Evolutionary conservation across 2,113 vertebrate genomes (phyloP).

Genomic region (Origma solitaria): DNA sequence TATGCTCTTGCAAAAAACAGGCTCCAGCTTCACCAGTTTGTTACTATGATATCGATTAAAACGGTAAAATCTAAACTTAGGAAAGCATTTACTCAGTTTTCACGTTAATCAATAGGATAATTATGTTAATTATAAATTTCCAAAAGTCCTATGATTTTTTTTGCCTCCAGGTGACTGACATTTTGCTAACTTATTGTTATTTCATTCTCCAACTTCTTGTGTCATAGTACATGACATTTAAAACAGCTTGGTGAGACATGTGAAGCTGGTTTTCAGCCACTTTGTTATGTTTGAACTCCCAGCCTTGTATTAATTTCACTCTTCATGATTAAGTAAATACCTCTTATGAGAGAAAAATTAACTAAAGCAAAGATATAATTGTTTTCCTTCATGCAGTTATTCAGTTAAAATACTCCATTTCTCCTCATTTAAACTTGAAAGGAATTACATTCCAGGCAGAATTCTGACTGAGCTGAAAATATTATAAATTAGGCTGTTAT

Average conservation of each 20-base stretch:
- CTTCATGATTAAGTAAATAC: slow-evolving; percentile 30
- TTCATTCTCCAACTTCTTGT: neutral
- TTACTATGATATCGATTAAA: neutral
- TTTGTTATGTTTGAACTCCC: neutral
- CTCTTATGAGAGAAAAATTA: slow-evolving; percentile 43
- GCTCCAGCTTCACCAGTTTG: neutral
- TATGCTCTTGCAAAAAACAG: neutral
- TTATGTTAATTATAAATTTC: neutral
- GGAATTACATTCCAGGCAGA: slow-evolving; percentile 36
- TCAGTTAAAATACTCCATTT: slow-evolving; percentile 47
- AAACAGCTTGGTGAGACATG: neutral
- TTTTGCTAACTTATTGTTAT: neutral
- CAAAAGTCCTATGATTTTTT: neutral
- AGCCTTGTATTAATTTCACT: slow-evolving; percentile 35
- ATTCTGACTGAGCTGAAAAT: slow-evolving; percentile 41
- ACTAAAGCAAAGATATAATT: slow-evolving; percentile 51
- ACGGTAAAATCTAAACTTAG: neutral
- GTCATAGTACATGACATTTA: neutral
- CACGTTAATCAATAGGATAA: neutral
- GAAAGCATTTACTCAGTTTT: neutral
- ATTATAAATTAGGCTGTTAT: slow-evolving; percentile 3
- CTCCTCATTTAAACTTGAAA: slow-evolving; percentile 58
- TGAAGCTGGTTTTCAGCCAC: neutral
- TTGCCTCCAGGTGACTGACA: neutral
- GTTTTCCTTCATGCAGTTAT: slow-evolving; percentile 12